Percentiles rank a stretch among this genome's conserved stretches.
Evolutionary conservation across 2,888 invertebrate genomes (phyloP).

Genomic region (Melikaiella ostensackeni): DNA sequence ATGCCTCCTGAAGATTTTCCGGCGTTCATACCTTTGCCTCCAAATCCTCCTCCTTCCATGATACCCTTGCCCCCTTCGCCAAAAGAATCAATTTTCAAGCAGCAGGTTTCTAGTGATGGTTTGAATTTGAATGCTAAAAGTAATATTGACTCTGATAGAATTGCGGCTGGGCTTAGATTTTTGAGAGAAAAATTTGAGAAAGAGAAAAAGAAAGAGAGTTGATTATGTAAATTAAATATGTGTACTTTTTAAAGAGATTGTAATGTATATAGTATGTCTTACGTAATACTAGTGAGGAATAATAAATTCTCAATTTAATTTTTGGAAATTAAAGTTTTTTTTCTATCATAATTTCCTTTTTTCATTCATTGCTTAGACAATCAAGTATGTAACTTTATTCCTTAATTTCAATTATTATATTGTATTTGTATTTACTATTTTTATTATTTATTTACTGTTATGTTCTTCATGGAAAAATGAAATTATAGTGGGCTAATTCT

Average conservation of each 20-base stretch:
- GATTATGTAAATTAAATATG: constrained; percentile 4
- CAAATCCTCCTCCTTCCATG: background rate
- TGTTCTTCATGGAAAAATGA: too few species aligned
- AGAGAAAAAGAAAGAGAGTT: constrained; percentile 45
- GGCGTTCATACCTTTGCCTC: constrained; percentile 24
- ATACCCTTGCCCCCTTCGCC: constrained; percentile 3
- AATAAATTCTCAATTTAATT: too few species aligned
- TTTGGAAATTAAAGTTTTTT: too few species aligned
- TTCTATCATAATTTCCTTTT: too few species aligned
- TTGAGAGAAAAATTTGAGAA: constrained; percentile 69
- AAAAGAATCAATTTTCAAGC: constrained; percentile 35
- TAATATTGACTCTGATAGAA: constrained; percentile 60
- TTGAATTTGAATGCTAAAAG: constrained; percentile 17
- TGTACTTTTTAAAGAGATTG: background rate
- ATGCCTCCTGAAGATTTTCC: constrained; percentile 53
- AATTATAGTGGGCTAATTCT: too few species aligned
- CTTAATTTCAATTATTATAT: too few species aligned
- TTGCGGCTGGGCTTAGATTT: constrained; percentile 67
- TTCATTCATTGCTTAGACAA: too few species aligned
- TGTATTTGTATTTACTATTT: too few species aligned
- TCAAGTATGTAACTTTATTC: too few species aligned
- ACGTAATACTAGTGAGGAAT: background rate
- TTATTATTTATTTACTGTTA: too few species aligned
- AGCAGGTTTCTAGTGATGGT: background rate
- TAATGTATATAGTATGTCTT: background rate